phyloP scores from a whole-genome alignment of 2,113 vertebrate genomes.

The Smithornis capensis region DNA sequence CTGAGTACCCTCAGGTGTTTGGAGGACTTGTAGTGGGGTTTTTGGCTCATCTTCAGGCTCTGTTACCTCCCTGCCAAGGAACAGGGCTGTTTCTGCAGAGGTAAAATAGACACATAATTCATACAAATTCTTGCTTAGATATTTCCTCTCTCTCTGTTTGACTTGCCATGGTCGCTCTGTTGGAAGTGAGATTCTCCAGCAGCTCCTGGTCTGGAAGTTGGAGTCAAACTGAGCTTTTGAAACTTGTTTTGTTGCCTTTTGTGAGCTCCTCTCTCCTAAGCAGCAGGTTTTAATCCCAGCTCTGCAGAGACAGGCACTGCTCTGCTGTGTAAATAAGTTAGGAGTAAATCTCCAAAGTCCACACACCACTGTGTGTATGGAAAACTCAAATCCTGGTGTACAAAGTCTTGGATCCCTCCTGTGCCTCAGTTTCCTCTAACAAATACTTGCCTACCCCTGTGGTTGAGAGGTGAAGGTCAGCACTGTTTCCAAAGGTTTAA shows the following conservation, averaged over 20 bases:
- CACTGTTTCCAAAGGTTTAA: neutral
- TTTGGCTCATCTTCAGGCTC: neutral
- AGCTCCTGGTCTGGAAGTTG: accelerated
- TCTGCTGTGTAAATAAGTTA: neutral
- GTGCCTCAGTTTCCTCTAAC: neutral
- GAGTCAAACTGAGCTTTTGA: neutral
- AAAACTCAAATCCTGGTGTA: neutral
- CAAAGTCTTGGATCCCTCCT: neutral
- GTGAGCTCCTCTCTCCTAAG: neutral
- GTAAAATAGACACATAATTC: neutral
- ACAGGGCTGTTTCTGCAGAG: neutral
- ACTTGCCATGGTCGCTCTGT: neutral
- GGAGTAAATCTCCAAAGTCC: neutral
- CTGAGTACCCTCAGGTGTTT: neutral
- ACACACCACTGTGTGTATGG: neutral
- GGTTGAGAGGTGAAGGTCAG: neutral
- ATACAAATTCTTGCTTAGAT: accelerated
- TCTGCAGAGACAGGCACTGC: neutral
- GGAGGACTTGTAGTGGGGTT: neutral
- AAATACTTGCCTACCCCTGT: accelerated
- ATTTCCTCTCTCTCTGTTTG: neutral
- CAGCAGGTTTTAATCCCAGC: neutral
- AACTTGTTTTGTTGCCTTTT: neutral
- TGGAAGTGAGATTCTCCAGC: accelerated
- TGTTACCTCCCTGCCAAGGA: neutral